Base-by-base conservation (phyloP, 2,113 vertebrate species). In the Pterophyllum scalare region DNA sequence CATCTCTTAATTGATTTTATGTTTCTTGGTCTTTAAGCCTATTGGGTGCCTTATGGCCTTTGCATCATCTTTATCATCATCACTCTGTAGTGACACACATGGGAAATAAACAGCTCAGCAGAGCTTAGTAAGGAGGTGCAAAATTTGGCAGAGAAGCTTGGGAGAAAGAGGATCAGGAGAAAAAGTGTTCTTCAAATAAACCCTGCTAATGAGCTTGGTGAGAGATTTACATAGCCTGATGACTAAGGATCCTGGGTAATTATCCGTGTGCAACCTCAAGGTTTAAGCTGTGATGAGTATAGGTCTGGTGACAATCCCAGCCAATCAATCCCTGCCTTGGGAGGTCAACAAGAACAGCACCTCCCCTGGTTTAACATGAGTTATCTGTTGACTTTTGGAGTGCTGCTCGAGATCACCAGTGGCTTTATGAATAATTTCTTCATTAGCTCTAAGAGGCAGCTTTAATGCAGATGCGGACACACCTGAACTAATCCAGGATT, bases 211-310 rank as follows among this genome's bases (percentile, higher is more conserved):
- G 87, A 89, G 92, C 89, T n/a, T 84, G 83, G 84, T 49, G 26
- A 88, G 59, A 87, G 70, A 92, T 92, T 92, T 90, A 82, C 67
- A 83, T 74, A 84, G n/a, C 72, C 84, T 88, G 83, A 88, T 91
- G 88, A 94, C 85, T 81, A 91, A 86, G 88, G 94, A 95, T 94
- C 70, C 75, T 88, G 67, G 81, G 82, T 90, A 94, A 95, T 95
- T 94, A 92, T 79, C 60, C 33, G 22, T 52, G 49, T 84, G 75
- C 82, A 89, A 89, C 76, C 85, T 89, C 67, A 75, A 86, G 88
- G 62, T 86, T 94, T 94, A 85, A 87, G 92, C 77, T 91, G 80
- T 78, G 84, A 92, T 93, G 77, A 43, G 87, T 84, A 85, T 70
- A 33, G 91, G 64, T 89, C 58, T 89, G 75, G 85, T 85, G 88